phyloP scores from a whole-genome alignment of 2,113 vertebrate genomes.

The Hippopotamus amphibius region DNA sequence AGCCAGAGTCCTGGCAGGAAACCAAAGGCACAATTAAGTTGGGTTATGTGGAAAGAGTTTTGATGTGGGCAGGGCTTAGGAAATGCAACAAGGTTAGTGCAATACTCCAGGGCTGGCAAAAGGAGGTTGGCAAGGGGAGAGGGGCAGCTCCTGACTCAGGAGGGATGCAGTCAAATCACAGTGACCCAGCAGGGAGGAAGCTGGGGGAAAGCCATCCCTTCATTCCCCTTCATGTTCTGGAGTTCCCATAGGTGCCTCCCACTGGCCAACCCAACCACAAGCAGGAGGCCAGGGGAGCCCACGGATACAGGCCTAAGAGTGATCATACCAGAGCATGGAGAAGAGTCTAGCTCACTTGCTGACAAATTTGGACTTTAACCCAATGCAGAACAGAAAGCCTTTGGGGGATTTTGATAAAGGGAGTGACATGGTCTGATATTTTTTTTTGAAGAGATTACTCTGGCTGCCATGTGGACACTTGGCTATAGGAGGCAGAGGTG shows the following conservation, averaged over 20 bases:
- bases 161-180: neutral
- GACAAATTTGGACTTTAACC: neutral
- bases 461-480: neutral
- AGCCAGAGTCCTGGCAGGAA: neutral
- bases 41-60: neutral
- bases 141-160: neutral
- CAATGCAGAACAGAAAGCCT: neutral
- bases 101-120: neutral
- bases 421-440: fast-evolving
- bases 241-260: neutral
- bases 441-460: neutral
- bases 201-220: neutral
- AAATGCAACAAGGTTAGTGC: neutral
- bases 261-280: neutral
- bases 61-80: neutral
- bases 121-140: neutral
- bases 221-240: neutral
- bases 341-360: neutral
- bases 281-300: neutral
- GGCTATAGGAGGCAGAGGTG: neutral
- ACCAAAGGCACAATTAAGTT: neutral
- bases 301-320: fast-evolving
- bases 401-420: neutral
- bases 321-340: neutral
- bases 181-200: neutral